These are phyloP conservation scores for Tetragonula clypearis DNA, from an alignment of 1,140 invertebrate genomes.

Conservation along the genomic window DNA sequence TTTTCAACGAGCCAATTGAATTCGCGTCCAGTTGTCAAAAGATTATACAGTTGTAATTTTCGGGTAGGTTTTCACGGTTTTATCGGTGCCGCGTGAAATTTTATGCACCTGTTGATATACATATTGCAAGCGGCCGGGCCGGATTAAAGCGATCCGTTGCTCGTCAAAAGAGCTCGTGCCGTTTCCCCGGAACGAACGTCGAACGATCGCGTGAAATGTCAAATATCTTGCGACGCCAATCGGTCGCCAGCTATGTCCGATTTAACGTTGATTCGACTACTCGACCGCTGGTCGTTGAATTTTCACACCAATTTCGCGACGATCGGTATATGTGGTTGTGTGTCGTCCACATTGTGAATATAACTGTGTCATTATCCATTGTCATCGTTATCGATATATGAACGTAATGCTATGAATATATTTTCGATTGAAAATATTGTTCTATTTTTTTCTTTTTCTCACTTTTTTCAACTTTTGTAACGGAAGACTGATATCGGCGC, in stretches of 20 bases:
- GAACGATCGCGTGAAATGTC: constrained; percentile 36
- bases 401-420: no score
- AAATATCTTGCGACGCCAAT: neutral
- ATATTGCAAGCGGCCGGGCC: neutral
- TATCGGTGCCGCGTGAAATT: constrained; percentile 7
- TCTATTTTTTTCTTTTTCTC: no score
- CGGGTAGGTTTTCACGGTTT: neutral
- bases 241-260: neutral
- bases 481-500: no score
- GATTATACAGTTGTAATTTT: neutral
- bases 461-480: no score
- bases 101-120: constrained; percentile 45
- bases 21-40: neutral
- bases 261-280: neutral
- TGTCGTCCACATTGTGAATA: neutral
- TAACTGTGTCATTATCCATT: neutral
- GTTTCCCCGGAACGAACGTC: neutral
- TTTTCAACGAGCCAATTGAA: no score
- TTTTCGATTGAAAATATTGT: no score
- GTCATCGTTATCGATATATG: no score
- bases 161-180: neutral
- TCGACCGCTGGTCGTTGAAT: neutral
- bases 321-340: neutral
- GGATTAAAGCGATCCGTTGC: constrained; percentile 19
- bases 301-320: neutral